Conservation (phyloP, 1,140 invertebrate species). For the Drosophila fuyamai region DNA sequence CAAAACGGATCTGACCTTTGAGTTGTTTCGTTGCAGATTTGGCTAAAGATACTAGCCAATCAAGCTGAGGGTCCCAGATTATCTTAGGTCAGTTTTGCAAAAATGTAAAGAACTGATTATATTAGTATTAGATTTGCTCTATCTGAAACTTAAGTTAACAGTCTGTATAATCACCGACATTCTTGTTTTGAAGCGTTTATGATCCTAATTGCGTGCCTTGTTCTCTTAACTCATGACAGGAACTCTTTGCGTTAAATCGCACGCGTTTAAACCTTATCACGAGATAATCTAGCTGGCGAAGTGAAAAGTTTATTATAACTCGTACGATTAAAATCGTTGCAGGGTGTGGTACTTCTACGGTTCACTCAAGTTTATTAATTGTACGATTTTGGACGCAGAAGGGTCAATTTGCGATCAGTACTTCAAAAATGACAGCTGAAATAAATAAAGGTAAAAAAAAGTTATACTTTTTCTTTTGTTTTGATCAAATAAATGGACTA, state of each 20-base stretch:
- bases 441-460: constrained; percentile 28
- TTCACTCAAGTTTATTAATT: constrained; percentile 23
- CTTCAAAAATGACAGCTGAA: constrained; percentile 13
- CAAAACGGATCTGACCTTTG: constrained; percentile 1
- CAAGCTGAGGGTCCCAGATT: background rate
- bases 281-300: constrained; percentile 34
- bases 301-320: constrained; percentile 12
- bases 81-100: constrained; percentile 17
- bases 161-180: constrained; percentile 7
- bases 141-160: constrained; percentile 8
- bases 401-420: background rate
- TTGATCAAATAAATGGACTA: background rate
- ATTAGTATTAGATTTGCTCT: background rate
- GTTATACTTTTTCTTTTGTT: no score
- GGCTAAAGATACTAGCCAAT: constrained; percentile 1
- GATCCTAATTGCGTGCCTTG: constrained; percentile 35
- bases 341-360: background rate
- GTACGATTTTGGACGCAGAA: background rate
- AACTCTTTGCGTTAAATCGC: constrained; percentile 10
- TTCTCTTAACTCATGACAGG: constrained; percentile 13
- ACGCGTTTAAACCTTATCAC: constrained; percentile 25
- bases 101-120: background rate
- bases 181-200: background rate
- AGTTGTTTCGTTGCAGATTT: background rate
- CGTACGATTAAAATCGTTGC: constrained; percentile 25